Evolutionary conservation across 2,888 invertebrate genomes (phyloP).

Genomic region (Hirtodrosophila histrioides): DNA sequence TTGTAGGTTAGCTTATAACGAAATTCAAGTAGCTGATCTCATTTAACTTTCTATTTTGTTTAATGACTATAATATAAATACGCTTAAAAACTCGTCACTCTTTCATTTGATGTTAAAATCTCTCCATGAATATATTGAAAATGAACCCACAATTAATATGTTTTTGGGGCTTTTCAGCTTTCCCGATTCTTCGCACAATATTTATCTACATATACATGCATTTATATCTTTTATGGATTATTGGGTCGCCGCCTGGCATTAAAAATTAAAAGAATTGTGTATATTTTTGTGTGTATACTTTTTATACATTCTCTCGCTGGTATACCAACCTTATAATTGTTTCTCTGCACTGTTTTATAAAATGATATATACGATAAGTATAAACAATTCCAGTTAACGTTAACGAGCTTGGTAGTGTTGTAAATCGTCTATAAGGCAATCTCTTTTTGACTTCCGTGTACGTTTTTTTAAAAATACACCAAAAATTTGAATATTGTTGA

Average conservation of each 20-base stretch:
- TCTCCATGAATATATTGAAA: slow-evolving; percentile 2
- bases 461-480: not conserved
- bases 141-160: slow-evolving; percentile 10
- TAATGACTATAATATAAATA: slow-evolving; percentile 2
- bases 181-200: not conserved
- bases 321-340: slow-evolving; percentile 45
- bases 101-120: not conserved
- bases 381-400: slow-evolving; percentile 27
- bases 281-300: not conserved
- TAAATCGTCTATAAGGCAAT: slow-evolving; percentile 22
- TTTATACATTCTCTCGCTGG: not conserved
- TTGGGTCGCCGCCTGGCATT: slow-evolving; percentile 15
- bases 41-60: slow-evolving; percentile 39
- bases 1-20: too few species aligned
- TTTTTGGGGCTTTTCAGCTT: slow-evolving; percentile 1
- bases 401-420: slow-evolving; percentile 9
- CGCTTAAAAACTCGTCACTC: slow-evolving; percentile 10
- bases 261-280: not conserved
- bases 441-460: slow-evolving; percentile 40
- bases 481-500: slow-evolving; percentile 29
- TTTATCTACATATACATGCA: slow-evolving; percentile 1
- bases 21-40: slow-evolving; percentile 7
- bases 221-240: slow-evolving; percentile 20
- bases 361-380: slow-evolving; percentile 16
- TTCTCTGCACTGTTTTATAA: slow-evolving; percentile 9